These are phyloP conservation scores for Phyllostomus hastatus DNA, from an alignment of 2,113 vertebrate genomes.

Conservation along the genomic window DNA sequence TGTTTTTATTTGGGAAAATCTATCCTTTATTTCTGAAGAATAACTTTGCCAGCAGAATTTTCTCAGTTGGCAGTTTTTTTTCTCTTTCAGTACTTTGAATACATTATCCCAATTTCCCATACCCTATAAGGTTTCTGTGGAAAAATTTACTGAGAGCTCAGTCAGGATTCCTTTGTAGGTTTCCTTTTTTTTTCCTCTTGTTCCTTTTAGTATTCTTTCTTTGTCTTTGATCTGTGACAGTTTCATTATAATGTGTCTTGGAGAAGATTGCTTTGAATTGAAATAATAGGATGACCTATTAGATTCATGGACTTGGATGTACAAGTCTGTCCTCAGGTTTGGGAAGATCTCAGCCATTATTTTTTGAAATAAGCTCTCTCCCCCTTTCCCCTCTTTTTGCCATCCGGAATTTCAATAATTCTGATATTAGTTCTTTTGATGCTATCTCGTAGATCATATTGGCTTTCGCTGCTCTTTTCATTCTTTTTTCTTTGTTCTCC, in stretches of 20 bases:
- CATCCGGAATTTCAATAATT: not conserved
- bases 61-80: not conserved
- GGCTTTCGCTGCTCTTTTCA: not conserved
- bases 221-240: not conserved
- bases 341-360: not conserved
- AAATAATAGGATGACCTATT: not conserved
- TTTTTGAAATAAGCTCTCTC: not conserved
- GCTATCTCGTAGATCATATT: not conserved
- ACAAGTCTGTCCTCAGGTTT: not conserved
- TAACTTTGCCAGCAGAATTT: not conserved
- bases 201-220: not conserved
- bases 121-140: not conserved
- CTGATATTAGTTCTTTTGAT: not conserved
- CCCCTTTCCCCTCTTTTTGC: not conserved
- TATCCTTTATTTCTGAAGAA: not conserved
- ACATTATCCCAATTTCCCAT: not conserved
- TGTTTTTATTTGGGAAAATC: not conserved
- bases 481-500: not conserved
- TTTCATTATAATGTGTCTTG: not conserved
- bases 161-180: not conserved
- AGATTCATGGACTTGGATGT: not conserved
- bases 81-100: not conserved
- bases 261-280: not conserved
- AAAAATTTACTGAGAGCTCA: not conserved
- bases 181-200: not conserved